phyloP scores from a whole-genome alignment of 2,113 vertebrate species.

The Pomatorhinus ruficollis region DNA sequence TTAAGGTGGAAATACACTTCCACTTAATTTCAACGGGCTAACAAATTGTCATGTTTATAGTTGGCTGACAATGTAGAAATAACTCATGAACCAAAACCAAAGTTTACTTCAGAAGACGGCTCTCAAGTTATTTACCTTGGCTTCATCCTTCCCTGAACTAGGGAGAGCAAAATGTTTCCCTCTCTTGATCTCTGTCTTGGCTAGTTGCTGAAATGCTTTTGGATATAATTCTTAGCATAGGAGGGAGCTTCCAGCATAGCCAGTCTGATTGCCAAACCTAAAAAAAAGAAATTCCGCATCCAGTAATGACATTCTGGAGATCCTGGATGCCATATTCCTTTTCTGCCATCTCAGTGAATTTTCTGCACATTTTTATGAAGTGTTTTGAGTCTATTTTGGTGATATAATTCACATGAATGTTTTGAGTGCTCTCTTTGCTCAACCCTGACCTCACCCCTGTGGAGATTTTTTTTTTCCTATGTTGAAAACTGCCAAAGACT shows the following conservation, averaged over 20 bases:
- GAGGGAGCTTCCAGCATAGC: not conserved
- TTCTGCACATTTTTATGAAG: not conserved
- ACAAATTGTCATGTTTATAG: constrained; percentile 6
- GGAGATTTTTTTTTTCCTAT: not conserved
- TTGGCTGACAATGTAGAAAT: constrained; percentile 23
- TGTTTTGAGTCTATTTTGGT: not conserved
- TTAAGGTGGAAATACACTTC: constrained; percentile 17
- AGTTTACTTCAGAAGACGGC: not conserved
- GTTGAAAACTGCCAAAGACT: not conserved
- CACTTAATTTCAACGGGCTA: constrained; percentile 25
- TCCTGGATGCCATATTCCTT: not conserved
- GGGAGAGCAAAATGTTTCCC: constrained; percentile 6
- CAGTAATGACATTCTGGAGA: not conserved
- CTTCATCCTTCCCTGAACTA: not conserved
- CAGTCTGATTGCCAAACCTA: not conserved
- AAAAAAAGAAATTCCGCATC: not conserved
- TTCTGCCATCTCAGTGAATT: not conserved
- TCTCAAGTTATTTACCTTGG: constrained; percentile 54
- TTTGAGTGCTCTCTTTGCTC: not conserved
- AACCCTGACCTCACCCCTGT: not conserved
- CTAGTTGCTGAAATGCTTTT: constrained; percentile 36
- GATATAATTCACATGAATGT: not conserved
- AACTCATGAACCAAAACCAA: constrained; percentile 17
- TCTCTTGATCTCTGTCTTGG: constrained; percentile 37
- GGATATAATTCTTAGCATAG: not conserved